Evolutionary conservation across 2,113 vertebrate species (phyloP), one percentile per base, ranked within the genome.

Genomic region (Illadopsis cleaveri): DNA sequence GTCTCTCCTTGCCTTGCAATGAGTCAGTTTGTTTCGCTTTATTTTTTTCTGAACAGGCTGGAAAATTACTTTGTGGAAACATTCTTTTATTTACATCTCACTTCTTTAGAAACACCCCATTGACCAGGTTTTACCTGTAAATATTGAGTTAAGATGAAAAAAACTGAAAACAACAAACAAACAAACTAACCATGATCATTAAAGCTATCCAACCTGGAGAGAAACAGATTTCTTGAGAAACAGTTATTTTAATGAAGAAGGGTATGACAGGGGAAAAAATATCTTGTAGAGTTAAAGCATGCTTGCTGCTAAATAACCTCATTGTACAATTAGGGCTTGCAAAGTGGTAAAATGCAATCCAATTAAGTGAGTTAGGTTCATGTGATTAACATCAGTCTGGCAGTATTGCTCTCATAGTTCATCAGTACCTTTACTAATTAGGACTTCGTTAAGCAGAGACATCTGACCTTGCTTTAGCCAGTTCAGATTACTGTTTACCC

Each of bases 291-390:
- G 15, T 64, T 92, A 75, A 80, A 90, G 42, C 18, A 44, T 33
- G 24, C 30, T 92, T 83, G 35, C 75, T 90, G 78, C 68, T 85
- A 88, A 93, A 93, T 60, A 88, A 37, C 30, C 44, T 92, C 79
- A 90, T 86, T 88, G 64, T 66, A 71, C 58, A 88, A 91, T 91
- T 87, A 82, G 56, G 75, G 71, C 61, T 94, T 96, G 88, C 79
- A 60, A 92, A 90, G 85, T 64, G 60, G 72, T 47, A 92, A 94
- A 86, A 89, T 53, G 45, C 76, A 93, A 92, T 68, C 92, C 94
- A 94, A 79, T 96, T 96, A 96, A 90, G 60, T 35, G 44, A 93
- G 90, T 83, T 81, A 56, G 40, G 88, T 89, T 93, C 80, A 86
- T 94, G 79, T 86, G 93, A 96, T 94, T 93, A 96, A 78, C 88